phyloP scores from a whole-genome alignment of 2,888 invertebrate species.

The Opisthograptis luteolata region DNA sequence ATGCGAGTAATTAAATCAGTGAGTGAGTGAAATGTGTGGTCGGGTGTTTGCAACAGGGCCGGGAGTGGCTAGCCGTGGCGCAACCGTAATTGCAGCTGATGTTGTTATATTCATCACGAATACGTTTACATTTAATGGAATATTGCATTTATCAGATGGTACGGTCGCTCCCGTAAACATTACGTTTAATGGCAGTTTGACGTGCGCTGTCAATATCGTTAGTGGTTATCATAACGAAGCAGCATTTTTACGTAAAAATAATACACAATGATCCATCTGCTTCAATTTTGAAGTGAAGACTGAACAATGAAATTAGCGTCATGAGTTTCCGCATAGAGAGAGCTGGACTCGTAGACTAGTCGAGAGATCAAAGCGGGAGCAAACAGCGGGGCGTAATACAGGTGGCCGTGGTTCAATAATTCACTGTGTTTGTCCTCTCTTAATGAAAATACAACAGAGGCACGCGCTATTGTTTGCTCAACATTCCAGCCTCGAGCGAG shows the following conservation, averaged over 20 bases:
- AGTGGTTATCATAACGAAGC: too few species aligned
- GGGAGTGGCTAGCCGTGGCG: neutral
- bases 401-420: constrained; percentile 40
- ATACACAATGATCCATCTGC: too few species aligned
- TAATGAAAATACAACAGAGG: constrained; percentile 58
- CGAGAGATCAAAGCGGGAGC: constrained; percentile 23
- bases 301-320: neutral
- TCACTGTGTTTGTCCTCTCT: constrained; percentile 47
- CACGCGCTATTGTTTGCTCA: constrained; percentile 45
- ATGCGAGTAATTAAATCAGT: constrained; percentile 15
- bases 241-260: too few species aligned
- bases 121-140: constrained; percentile 16
- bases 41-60: neutral
- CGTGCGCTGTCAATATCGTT: constrained; percentile 9
- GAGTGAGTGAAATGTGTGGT: constrained; percentile 4
- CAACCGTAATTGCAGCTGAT: constrained; percentile 10
- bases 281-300: too few species aligned
- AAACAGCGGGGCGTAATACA: constrained; percentile 32
- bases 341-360: constrained; percentile 4
- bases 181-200: constrained; percentile 4
- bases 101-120: constrained; percentile 22
- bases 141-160: constrained; percentile 11
- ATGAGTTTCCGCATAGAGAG: too few species aligned
- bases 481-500: constrained; percentile 26
- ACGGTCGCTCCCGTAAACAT: constrained; percentile 1